These are phyloP conservation scores for Oscarella lobularis DNA, from an alignment of 37 sponge, comb jelly and placozoan genomes.

Conservation along the genomic window DNA sequence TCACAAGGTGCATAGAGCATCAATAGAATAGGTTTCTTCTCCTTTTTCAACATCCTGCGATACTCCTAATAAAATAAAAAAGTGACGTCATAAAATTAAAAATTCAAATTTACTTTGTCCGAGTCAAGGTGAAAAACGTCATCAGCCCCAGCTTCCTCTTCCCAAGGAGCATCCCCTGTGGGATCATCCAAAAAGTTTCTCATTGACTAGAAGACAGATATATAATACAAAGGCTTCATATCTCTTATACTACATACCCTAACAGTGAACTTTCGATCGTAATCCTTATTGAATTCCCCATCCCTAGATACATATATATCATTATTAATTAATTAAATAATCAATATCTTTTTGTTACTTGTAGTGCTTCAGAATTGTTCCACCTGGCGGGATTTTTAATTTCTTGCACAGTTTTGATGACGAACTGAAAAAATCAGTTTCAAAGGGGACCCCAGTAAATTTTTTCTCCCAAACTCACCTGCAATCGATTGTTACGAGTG, in stretches of 20 bases:
- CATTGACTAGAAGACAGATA: constrained; percentile 35
- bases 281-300: constrained; percentile 79
- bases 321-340: constrained; percentile 11
- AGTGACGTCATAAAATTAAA: neutral
- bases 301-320: constrained; percentile 14
- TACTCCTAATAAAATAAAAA: constrained; percentile 8
- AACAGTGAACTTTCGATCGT: constrained; percentile 51
- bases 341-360: constrained; percentile 8
- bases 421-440: no score
- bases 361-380: constrained; percentile 58
- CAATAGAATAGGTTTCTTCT: constrained; percentile 55
- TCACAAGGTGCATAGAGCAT: constrained; percentile 90
- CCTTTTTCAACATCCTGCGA: constrained; percentile 35
- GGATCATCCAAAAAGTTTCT: constrained; percentile 70
- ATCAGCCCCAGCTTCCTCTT: constrained; percentile 59
- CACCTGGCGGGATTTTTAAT: constrained; percentile 31
- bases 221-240: no score
- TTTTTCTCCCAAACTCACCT: no score
- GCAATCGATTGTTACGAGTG: no score
- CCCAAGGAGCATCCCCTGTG: constrained; percentile 76
- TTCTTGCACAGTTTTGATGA: constrained; percentile 61
- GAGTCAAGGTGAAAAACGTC: constrained; percentile 62
- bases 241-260: neutral
- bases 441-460: no score
- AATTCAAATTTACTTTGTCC: neutral